Percentiles rank a stretch among this genome's conserved stretches.
Conservation (phyloP, 1,140 invertebrate genomes). For the Scaptodrosophila lebanonensis region DNA sequence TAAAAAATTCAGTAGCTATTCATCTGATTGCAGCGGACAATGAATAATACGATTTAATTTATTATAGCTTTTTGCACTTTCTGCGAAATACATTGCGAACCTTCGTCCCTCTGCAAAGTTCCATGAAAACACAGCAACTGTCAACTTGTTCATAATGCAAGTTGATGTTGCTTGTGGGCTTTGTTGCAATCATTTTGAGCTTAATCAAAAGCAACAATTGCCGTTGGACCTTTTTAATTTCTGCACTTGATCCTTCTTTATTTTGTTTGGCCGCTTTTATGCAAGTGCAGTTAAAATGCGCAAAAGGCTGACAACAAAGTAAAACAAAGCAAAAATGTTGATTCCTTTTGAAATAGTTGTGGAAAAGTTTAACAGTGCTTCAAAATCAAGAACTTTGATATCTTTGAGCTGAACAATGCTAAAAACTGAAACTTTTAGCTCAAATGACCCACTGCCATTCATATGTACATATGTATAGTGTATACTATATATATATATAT, state of each 20-base stretch:
- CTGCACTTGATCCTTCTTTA: too few relatives aligned
- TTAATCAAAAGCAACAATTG: slow-evolving; percentile 6
- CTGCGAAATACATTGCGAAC: too few relatives aligned
- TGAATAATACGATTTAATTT: too few relatives aligned
- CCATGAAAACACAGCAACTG: too few relatives aligned
- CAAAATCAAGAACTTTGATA: slow-evolving; percentile 1
- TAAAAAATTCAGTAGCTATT: too few relatives aligned
- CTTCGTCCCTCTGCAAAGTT: too few relatives aligned
- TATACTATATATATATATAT: too few relatives aligned
- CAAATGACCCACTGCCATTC: slow-evolving; percentile 6
- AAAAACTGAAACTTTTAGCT: slow-evolving; percentile 46
- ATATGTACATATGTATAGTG: background rate
- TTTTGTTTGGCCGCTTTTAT: slow-evolving; percentile 3
- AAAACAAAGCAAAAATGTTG: slow-evolving; percentile 23
- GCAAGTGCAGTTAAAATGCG: slow-evolving; percentile 9
- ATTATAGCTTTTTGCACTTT: too few relatives aligned
- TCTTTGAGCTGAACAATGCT: slow-evolving; percentile 37
- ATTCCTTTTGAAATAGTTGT: slow-evolving; percentile 44
- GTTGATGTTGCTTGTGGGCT: too few relatives aligned
- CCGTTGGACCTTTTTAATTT: background rate
- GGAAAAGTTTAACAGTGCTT: slow-evolving; percentile 10
- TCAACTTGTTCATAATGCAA: too few relatives aligned
- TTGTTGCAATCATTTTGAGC: background rate
- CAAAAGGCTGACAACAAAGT: slow-evolving; percentile 12
- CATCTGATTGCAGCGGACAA: too few relatives aligned